Conservation (phyloP, 2,888 invertebrate genomes). For the Adelognathus sp. region DNA sequence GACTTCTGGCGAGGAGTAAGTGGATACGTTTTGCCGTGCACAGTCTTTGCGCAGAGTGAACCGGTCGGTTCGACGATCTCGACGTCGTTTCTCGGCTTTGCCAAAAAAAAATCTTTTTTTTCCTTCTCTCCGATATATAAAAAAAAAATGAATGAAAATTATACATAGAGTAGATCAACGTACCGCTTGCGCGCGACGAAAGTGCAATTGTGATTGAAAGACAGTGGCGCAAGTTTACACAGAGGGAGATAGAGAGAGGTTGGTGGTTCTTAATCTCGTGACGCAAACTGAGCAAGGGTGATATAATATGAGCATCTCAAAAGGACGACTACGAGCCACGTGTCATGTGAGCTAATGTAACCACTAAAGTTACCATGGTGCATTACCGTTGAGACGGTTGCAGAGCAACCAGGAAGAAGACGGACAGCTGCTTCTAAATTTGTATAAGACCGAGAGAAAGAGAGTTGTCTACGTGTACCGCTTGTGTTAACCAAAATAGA, state of each 20-base stretch:
- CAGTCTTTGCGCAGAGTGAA: conserved; percentile 60
- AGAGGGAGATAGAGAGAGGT: conserved; percentile 23
- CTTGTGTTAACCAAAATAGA: conserved; percentile 59
- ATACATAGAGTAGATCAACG: conserved; percentile 4
- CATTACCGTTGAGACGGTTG: not conserved
- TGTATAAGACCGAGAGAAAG: conserved; percentile 55
- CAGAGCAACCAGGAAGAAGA: conserved; percentile 59
- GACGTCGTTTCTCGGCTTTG: conserved; percentile 57
- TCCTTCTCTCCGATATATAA: no score
- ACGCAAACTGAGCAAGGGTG: not conserved
- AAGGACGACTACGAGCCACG: conserved; percentile 10
- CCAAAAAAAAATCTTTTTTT: no score
- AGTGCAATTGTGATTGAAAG: conserved; percentile 49
- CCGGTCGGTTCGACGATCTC: conserved; percentile 64
- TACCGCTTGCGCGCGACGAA: not conserved
- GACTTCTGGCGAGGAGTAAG: conserved; percentile 45
- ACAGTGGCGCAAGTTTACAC: conserved; percentile 28
- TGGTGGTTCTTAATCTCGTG: conserved; percentile 31
- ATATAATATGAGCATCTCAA: not conserved
- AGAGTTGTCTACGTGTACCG: conserved; percentile 45
- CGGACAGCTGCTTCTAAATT: conserved; percentile 64
- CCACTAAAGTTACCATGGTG: not conserved
- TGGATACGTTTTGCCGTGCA: conserved; percentile 51
- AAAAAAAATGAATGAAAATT: not conserved
- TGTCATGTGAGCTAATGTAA: conserved; percentile 19